Percentiles rank a stretch among this genome's conserved stretches.
These are phyloP conservation scores for Masticophis lateralis DNA, from an alignment of 2,797 vertebrate genomes.

Conservation along the genomic window DNA sequence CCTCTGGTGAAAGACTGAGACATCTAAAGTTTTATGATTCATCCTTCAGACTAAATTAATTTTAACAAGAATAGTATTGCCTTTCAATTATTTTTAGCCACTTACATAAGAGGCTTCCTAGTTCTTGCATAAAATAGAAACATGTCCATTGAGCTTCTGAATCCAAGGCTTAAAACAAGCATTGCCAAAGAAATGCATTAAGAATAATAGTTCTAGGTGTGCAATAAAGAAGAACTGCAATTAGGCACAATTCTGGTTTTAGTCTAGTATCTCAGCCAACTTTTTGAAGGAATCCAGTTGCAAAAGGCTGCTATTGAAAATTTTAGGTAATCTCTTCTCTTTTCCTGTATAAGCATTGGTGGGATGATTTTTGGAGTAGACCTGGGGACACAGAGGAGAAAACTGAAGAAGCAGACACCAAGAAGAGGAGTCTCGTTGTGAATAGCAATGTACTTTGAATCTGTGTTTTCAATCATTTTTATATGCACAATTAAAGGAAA, in stretches of 20 bases:
- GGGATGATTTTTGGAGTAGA: not conserved
- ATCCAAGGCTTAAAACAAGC: not conserved
- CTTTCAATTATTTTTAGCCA: conserved; percentile 14
- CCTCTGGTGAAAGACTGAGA: not conserved
- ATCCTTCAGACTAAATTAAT: conserved; percentile 20
- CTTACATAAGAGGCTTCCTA: conserved; percentile 4
- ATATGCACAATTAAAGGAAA: not conserved
- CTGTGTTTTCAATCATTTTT: not conserved
- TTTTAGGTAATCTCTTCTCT: too few relatives aligned
- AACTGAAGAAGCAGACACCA: not conserved
- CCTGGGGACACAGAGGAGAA: not conserved
- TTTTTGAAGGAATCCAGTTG: not conserved
- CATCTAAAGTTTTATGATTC: not conserved
- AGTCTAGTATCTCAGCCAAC: not conserved
- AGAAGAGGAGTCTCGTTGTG: not conserved
- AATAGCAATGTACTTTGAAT: not conserved
- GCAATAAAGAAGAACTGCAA: not conserved
- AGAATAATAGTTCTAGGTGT: not conserved
- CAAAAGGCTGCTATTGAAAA: not conserved
- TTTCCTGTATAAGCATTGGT: not conserved
- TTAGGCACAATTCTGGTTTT: not conserved
- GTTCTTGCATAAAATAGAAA: conserved; percentile 4
- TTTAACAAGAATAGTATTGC: conserved; percentile 10
- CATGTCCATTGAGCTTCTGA: not conserved
- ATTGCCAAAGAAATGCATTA: not conserved